Conservation (phyloP, 2,113 vertebrate genomes). For the Zonotrichia leucophrys region DNA sequence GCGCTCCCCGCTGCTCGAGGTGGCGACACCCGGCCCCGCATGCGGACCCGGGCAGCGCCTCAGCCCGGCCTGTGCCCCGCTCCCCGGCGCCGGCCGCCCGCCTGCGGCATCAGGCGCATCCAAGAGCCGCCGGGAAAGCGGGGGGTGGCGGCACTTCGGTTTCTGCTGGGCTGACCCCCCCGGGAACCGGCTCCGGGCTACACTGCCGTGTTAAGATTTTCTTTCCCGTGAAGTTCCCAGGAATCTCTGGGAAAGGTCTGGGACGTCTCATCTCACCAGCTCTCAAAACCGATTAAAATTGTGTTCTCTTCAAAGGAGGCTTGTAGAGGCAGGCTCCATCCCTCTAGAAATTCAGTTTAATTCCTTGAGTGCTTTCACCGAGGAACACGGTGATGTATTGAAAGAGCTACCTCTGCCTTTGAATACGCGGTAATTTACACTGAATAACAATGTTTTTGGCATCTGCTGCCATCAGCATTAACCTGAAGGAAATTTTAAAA, state of each 20-base stretch:
- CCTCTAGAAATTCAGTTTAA: background rate
- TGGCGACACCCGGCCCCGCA: background rate
- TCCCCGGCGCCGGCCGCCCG: background rate
- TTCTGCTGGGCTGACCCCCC: background rate
- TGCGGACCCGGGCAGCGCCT: background rate
- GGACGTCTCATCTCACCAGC: background rate
- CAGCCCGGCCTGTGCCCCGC: background rate
- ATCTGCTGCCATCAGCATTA: background rate
- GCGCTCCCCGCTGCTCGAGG: background rate
- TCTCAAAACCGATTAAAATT: background rate
- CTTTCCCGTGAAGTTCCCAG: background rate
- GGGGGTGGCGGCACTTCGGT: background rate
- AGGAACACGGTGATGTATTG: background rate
- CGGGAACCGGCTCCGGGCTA: background rate
- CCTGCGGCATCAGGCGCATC: background rate
- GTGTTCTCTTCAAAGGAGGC: background rate
- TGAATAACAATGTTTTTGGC: fast-evolving
- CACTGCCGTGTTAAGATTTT: background rate
- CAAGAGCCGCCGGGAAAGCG: background rate
- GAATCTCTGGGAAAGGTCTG: background rate
- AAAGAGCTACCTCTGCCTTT: background rate
- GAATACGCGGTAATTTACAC: background rate
- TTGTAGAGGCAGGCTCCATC: background rate
- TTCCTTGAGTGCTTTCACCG: background rate
- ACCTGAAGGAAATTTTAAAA: background rate